These are phyloP conservation scores for Chrysocyon brachyurus DNA, from an alignment of 2,797 vertebrate species.

Conservation along the genomic window DNA sequence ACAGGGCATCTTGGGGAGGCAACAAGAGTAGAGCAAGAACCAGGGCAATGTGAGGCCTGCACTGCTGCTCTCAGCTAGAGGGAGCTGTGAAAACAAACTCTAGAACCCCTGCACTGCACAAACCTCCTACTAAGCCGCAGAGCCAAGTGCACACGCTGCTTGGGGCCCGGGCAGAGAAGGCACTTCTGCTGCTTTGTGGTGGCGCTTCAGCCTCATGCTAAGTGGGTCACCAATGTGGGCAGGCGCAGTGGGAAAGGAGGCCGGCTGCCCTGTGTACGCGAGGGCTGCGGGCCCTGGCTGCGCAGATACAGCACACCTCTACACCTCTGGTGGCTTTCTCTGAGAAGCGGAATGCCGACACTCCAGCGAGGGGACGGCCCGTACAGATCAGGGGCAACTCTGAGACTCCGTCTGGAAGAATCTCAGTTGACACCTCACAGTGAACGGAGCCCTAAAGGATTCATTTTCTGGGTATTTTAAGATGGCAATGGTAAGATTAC, in stretches of 20 bases:
- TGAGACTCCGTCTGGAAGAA: accelerated
- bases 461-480: background rate
- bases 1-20: no score
- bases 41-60: accelerated
- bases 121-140: background rate
- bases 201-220: no score
- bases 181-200: accelerated
- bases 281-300: accelerated
- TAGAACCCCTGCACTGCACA: accelerated
- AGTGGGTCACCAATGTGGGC: background rate
- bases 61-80: background rate
- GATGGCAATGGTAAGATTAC: background rate
- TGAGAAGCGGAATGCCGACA: no score
- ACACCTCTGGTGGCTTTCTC: background rate
- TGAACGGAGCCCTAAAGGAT: accelerated
- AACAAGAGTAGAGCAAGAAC: background rate
- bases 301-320: accelerated
- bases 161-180: background rate
- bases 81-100: background rate
- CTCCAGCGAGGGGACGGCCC: accelerated
- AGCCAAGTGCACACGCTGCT: accelerated
- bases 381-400: background rate
- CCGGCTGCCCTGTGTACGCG: background rate
- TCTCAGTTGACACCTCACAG: accelerated
- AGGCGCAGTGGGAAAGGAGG: accelerated